Percentiles rank a stretch among this genome's conserved stretches.
These are phyloP conservation scores for Porites rus DNA, from an alignment of 92 coral and sea anemone species.

Conservation along the genomic window DNA sequence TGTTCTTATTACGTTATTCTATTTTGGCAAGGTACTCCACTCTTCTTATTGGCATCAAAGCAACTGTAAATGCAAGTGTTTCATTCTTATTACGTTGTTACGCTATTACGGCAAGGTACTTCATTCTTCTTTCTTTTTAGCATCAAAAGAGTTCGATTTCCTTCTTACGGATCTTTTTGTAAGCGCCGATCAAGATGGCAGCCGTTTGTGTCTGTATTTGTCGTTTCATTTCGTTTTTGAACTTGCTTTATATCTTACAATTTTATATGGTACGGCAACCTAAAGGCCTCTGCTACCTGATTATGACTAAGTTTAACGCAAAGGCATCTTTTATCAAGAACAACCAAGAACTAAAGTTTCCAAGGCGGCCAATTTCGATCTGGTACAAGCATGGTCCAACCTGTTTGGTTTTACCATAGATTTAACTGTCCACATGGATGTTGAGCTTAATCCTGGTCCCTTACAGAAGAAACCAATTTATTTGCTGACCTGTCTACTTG, in stretches of 20 bases:
- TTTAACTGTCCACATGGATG: constrained; percentile 29
- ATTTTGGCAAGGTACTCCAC: too few species aligned
- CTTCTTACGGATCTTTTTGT: not conserved
- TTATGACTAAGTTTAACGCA: constrained; percentile 1
- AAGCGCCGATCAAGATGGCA: constrained; percentile 18
- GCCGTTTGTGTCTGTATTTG: constrained; percentile 17
- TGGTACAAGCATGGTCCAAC: constrained; percentile 20
- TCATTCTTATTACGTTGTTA: too few species aligned
- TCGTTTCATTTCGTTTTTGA: constrained; percentile 6
- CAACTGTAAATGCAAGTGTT: too few species aligned
- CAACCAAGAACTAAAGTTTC: constrained; percentile 25
- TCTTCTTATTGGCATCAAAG: too few species aligned
- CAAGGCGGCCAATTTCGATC: constrained; percentile 1
- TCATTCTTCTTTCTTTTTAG: too few species aligned
- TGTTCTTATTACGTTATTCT: too few species aligned
- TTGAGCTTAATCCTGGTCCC: constrained; percentile 26
- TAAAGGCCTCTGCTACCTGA: constrained; percentile 13
- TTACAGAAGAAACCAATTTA: constrained; percentile 21
- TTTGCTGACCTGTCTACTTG: constrained; percentile 20
- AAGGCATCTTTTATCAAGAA: constrained; percentile 17
- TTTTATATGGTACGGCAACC: constrained; percentile 2
- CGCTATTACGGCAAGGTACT: too few species aligned
- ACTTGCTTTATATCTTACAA: not conserved
- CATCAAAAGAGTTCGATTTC: too few species aligned
- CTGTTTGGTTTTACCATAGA: constrained; percentile 19